phyloP scores from a whole-genome alignment of 2,888 invertebrate species.

The Colostygia pectinataria region DNA sequence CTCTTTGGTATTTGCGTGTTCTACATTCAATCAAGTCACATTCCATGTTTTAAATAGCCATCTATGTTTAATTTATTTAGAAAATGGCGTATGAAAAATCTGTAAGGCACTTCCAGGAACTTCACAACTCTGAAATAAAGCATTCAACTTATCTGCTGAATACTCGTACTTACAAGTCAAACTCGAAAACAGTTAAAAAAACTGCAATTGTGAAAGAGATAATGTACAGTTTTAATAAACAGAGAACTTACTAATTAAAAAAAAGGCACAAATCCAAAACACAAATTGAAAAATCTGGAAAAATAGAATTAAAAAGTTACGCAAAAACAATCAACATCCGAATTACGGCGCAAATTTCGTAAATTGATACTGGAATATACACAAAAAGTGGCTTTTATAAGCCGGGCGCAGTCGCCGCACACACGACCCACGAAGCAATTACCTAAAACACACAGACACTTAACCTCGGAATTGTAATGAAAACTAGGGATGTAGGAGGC shows the following conservation, averaged over 20 bases:
- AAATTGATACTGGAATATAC: slow-evolving; percentile 61
- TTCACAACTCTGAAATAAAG: no score
- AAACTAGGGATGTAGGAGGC: slow-evolving; percentile 46
- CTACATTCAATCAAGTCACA: no score
- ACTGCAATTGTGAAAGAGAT: slow-evolving; percentile 8
- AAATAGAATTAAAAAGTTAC: slow-evolving; percentile 37
- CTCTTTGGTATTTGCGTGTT: no score
- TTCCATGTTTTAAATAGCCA: no score
- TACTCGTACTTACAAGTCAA: slow-evolving; percentile 19
- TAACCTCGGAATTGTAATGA: slow-evolving; percentile 80
- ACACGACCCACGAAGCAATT: slow-evolving; percentile 78
- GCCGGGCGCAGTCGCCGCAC: slow-evolving; percentile 47
- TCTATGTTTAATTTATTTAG: no score
- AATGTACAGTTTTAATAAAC: slow-evolving; percentile 19
- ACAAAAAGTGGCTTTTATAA: slow-evolving; percentile 64
- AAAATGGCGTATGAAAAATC: no score
- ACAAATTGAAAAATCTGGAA: slow-evolving; percentile 22
- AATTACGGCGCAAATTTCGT: slow-evolving; percentile 29
- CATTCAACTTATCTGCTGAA: no score
- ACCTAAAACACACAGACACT: slow-evolving; percentile 76
- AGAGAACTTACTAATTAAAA: slow-evolving; percentile 19
- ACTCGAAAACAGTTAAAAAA: background rate
- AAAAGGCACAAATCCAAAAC: slow-evolving; percentile 6
- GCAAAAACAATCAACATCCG: slow-evolving; percentile 37
- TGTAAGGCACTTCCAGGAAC: no score